These are phyloP conservation scores for Neodiprion fabricii DNA, from an alignment of 1,140 invertebrate genomes.

Conservation along the genomic window DNA sequence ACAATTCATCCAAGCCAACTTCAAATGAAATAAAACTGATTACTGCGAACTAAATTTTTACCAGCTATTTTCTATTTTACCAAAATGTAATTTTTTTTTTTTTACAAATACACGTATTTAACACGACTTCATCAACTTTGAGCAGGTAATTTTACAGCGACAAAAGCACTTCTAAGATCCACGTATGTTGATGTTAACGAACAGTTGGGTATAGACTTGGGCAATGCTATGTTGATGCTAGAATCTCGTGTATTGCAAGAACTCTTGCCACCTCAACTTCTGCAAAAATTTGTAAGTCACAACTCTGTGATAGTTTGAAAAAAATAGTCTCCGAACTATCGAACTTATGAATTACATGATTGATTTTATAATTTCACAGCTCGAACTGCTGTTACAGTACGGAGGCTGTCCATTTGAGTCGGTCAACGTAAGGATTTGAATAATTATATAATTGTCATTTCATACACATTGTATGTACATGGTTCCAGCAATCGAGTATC, in stretches of 20 bases:
- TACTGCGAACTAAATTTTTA: background rate
- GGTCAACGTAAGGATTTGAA: background rate
- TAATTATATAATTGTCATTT: too few relatives aligned
- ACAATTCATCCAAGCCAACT: background rate
- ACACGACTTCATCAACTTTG: background rate
- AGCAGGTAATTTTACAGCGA: slow-evolving; percentile 6
- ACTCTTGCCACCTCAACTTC: background rate
- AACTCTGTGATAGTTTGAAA: background rate
- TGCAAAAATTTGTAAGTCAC: background rate
- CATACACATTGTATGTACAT: too few relatives aligned
- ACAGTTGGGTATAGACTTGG: slow-evolving; percentile 1
- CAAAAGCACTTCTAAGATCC: background rate
- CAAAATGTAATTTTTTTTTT: too few relatives aligned
- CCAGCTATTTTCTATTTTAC: too few relatives aligned
- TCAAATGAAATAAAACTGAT: background rate
- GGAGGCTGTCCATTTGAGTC: background rate
- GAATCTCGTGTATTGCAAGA: background rate
- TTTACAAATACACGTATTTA: too few relatives aligned
- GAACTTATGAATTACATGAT: background rate
- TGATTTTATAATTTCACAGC: background rate
- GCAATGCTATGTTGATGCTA: slow-evolving; percentile 8
- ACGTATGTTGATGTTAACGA: background rate
- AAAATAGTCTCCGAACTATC: too few relatives aligned
- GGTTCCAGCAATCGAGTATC: too few relatives aligned
- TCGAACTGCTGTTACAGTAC: background rate